These are phyloP conservation scores for Spialia ferax DNA, from an alignment of 2,888 invertebrate species.

Conservation along the genomic window DNA sequence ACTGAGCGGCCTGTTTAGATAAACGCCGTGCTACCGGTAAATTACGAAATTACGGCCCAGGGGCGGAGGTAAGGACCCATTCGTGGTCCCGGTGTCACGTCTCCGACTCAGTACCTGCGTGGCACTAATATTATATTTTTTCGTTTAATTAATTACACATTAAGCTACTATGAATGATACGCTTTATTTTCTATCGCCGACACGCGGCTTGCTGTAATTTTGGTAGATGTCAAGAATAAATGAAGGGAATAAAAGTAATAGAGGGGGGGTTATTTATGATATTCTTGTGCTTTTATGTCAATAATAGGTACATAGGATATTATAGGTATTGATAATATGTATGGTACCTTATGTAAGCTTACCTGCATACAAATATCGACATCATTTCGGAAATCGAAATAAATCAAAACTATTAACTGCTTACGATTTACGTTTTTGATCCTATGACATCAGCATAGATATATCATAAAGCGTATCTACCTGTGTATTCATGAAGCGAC, in stretches of 20 bases:
- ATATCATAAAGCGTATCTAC: constrained; percentile 46
- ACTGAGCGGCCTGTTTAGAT: constrained; percentile 52
- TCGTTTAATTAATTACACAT: not conserved
- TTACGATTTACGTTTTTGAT: constrained; percentile 15
- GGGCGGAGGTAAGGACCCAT: not conserved
- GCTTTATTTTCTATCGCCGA: too few species aligned
- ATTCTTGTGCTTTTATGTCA: too few species aligned
- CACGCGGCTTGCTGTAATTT: too few species aligned
- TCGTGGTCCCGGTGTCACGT: not conserved
- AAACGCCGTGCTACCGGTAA: constrained; percentile 60
- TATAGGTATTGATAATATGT: too few species aligned
- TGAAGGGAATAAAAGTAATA: too few species aligned
- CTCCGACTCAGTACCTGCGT: constrained; percentile 7
- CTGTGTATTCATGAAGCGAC: constrained; percentile 51
- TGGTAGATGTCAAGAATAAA: too few species aligned
- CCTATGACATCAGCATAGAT: constrained; percentile 13
- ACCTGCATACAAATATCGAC: too few species aligned
- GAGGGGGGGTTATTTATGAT: too few species aligned
- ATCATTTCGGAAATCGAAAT: not conserved
- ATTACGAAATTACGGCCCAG: constrained; percentile 54
- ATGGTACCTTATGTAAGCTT: too few species aligned
- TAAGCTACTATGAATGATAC: too few species aligned
- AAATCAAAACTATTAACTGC: constrained; percentile 8
- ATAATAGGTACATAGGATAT: too few species aligned
- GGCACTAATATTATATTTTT: too few species aligned